phyloP scores from a whole-genome alignment of 2,113 vertebrate species.

The Tonatia bakeri region DNA sequence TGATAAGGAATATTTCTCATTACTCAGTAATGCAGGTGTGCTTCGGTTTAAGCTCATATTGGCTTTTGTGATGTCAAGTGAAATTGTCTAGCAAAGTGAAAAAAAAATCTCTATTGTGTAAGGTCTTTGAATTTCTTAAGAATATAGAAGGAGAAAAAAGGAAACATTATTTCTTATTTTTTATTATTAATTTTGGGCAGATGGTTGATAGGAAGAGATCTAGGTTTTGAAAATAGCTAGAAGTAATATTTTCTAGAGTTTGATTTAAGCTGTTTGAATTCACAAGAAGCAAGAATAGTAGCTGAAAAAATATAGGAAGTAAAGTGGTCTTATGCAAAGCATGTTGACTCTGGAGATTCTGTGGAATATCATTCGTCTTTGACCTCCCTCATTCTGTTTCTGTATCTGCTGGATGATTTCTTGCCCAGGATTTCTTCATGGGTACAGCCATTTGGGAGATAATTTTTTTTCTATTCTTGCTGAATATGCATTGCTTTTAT shows the following conservation, averaged over 20 bases:
- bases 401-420: not conserved
- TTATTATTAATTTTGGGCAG: not conserved
- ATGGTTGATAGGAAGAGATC: not conserved
- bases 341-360: not conserved
- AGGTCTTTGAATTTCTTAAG: not conserved
- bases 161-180: not conserved
- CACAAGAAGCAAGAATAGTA: not conserved
- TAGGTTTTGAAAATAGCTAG: not conserved
- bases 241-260: constrained; percentile 16
- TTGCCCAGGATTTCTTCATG: not conserved
- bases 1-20: not conserved
- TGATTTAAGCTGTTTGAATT: not conserved
- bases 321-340: not conserved
- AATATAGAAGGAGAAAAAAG: not conserved
- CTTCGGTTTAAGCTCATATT: not conserved
- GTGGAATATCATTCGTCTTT: not conserved
- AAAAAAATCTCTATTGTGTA: not conserved
- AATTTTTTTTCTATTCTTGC: not conserved
- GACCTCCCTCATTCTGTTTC: not conserved
- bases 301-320: not conserved
- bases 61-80: not conserved
- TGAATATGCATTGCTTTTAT: not conserved
- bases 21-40: not conserved
- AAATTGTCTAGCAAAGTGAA: not conserved
- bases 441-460: not conserved